Evolutionary conservation across 2,797 vertebrate species (phyloP), one percentile per base, ranked within the genome.

Genomic region (Steatocranus sp.): DNA sequence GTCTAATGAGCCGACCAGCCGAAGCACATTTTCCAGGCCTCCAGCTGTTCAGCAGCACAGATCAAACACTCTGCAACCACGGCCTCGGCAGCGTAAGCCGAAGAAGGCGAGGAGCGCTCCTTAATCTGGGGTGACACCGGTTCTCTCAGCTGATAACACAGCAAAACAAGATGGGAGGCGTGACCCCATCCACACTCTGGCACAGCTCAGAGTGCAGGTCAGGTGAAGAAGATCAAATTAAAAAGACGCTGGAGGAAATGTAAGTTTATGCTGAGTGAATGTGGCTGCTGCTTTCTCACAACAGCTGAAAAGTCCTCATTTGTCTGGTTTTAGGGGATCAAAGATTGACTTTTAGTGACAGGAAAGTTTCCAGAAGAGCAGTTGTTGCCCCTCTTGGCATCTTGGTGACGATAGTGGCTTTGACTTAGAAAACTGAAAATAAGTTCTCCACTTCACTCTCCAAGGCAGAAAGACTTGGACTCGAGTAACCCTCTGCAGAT

Each of bases 51-150:
- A 66, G 75, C 83, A 82, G 66, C 78, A 30, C 80, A 56, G 48
- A 88, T 91, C 92, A 88, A 89, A 88, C 79, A 4, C 30, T 85
- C 70, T 25, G 79, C 83, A 68, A 82, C 63, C 27, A 6, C 2
- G 18, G 76, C 58, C 81, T 79, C 17, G 36, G 51, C 76, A 5
- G 77, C 78, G 3, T 11, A 5, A 23, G 15, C n/a, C 3, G 10
- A 3, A 54, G 56, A 58, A 46, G 53, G 80, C n/a, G 50, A 53
- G 46, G 27, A 81, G 76, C 11, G 2, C 8, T 7, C 34, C 38
- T 83, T 83, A 82, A 88, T 90, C 76, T 63, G 73, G 9, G 79
- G 77, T 79, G 87, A 76, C 83, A 76, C 34, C 12, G 51, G 74
- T 80, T 86, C 78, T 83, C 38, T 58, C 70, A 14, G 50, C 83